These are phyloP conservation scores for Phalangium opilio DNA, from an alignment of 2,888 invertebrate species.

Conservation along the genomic window DNA sequence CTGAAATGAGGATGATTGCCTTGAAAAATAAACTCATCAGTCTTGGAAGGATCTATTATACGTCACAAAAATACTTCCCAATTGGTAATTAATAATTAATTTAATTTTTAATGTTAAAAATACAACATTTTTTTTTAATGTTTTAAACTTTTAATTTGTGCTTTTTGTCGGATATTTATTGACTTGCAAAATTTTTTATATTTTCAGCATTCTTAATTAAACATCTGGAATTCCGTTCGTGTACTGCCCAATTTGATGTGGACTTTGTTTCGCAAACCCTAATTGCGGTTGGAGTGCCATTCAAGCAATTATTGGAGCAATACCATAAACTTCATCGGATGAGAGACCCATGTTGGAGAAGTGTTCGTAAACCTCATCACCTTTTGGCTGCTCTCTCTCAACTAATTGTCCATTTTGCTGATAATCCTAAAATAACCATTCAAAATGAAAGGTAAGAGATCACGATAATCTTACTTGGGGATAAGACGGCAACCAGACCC, in stretches of 20 bases:
- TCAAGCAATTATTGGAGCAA: conserved; percentile 60
- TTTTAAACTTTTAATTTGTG: neutral
- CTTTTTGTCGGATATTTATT: neutral
- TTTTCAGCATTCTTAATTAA: conserved; percentile 31
- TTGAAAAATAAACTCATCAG: conserved; percentile 49
- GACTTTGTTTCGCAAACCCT: conserved; percentile 58
- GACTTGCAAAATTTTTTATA: conserved; percentile 2
- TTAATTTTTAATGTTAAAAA: too few relatives aligned
- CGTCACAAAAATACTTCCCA: conserved; percentile 74
- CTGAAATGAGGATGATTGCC: conserved; percentile 34
- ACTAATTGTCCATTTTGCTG: conserved; percentile 52
- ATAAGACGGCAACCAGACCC: too few relatives aligned
- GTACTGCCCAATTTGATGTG: conserved; percentile 26
- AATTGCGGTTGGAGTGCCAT: conserved; percentile 55
- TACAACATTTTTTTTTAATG: neutral
- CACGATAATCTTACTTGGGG: too few relatives aligned
- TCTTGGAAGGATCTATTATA: conserved; percentile 59
- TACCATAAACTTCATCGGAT: conserved; percentile 62
- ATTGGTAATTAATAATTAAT: too few relatives aligned
- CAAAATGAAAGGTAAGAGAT: conserved; percentile 30
- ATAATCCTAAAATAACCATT: conserved; percentile 44
- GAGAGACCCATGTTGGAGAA: conserved; percentile 72
- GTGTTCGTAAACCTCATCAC: conserved; percentile 69
- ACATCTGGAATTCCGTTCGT: conserved; percentile 29
- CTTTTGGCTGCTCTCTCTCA: conserved; percentile 58